Evolutionary conservation across 2,113 vertebrate genomes (phyloP).

Genomic region (Hemiscyllium ocellatum): DNA sequence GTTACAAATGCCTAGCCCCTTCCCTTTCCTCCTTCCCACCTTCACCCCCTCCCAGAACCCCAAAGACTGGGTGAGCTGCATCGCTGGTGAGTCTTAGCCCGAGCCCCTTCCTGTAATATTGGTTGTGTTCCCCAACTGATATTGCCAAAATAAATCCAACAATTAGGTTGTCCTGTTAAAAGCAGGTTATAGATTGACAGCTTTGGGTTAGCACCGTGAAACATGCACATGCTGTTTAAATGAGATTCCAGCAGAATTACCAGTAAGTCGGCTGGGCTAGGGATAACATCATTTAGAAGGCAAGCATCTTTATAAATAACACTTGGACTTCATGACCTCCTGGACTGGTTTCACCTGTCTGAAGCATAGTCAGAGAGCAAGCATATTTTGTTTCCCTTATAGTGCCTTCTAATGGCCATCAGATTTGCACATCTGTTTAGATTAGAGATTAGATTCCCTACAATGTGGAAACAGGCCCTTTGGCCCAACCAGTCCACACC

Average conservation of each 20-base stretch:
- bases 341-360: not conserved
- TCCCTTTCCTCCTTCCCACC: not conserved
- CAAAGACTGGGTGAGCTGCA: not conserved
- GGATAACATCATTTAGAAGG: not conserved
- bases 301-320: not conserved
- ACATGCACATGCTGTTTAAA: not conserved
- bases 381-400: no score
- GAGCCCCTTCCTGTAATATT: not conserved
- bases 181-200: conserved; percentile 7
- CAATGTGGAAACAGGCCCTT: no score
- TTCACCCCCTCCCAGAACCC: not conserved
- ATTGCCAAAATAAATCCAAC: not conserved
- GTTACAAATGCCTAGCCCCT: not conserved
- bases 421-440: not conserved
- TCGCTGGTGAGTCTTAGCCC: not conserved
- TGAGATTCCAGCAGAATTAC: not conserved
- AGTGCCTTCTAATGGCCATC: not conserved
- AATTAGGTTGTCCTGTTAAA: conserved; percentile 5
- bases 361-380: not conserved
- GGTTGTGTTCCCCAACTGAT: not conserved
- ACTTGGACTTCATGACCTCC: not conserved
- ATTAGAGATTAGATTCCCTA: no score
- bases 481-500: no score
- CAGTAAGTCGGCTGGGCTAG: not conserved
- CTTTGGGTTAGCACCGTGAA: not conserved